A percentile compares a stretch with the other conserved stretches of the same genome.
Evolutionary conservation across 2,888 invertebrate genomes (phyloP).

Genomic region (Chloroclystis v-ata): DNA sequence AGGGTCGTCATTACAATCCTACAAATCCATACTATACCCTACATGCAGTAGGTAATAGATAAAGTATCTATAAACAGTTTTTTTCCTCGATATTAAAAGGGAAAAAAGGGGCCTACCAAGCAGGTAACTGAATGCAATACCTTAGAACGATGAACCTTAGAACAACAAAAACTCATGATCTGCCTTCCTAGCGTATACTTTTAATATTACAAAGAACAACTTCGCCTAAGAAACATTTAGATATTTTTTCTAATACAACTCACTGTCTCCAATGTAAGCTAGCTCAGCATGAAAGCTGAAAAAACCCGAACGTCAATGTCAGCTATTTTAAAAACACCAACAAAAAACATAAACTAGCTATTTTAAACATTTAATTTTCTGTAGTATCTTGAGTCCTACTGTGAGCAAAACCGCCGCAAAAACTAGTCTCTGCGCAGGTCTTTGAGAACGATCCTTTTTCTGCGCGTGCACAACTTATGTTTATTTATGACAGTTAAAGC

Average conservation of each 20-base stretch:
- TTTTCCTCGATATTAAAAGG: not conserved
- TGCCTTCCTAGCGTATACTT: too few relatives aligned
- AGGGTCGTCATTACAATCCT: too few relatives aligned
- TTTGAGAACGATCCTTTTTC: conserved; percentile 48
- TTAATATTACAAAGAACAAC: too few relatives aligned
- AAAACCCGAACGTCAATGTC: not conserved
- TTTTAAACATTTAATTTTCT: not conserved
- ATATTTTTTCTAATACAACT: not conserved
- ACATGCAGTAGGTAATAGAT: not conserved
- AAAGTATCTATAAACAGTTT: not conserved
- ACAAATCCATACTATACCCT: too few relatives aligned
- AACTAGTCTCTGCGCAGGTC: conserved; percentile 38
- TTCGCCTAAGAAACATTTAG: too few relatives aligned
- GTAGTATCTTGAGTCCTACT: conserved; percentile 6
- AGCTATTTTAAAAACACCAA: not conserved
- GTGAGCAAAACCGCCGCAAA: conserved; percentile 35
- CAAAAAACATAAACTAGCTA: conserved; percentile 1
- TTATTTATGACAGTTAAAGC: conserved; percentile 54
- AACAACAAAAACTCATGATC: too few relatives aligned
- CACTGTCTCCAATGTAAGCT: not conserved
- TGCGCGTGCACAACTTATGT: conserved; percentile 43
- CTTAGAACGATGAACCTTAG: too few relatives aligned
- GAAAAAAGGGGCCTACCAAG: not conserved
- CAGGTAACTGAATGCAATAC: too few relatives aligned
- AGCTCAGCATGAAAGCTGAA: too few relatives aligned